Conservation (phyloP, 2,888 invertebrate genomes). For the Drosophila lutescens region DNA sequence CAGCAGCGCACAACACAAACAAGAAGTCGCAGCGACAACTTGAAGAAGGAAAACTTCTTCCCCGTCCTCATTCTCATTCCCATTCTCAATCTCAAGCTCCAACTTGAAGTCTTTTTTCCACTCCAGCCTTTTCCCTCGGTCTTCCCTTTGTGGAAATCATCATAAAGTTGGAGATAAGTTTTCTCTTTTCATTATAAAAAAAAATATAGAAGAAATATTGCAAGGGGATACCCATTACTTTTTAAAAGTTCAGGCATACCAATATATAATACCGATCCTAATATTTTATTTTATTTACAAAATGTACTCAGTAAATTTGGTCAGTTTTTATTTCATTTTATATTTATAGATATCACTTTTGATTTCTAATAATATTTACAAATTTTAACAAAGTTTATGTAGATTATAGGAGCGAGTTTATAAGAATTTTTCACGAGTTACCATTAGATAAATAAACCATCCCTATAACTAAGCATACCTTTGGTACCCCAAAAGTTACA, state of each 20-base stretch:
- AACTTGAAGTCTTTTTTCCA: constrained; percentile 44
- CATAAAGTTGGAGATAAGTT: constrained; percentile 81
- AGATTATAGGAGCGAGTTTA: too few species aligned
- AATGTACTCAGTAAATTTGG: too few species aligned
- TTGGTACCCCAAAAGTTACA: background rate
- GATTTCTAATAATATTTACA: too few species aligned
- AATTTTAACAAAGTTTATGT: too few species aligned
- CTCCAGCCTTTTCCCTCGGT: constrained; percentile 9
- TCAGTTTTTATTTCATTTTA: too few species aligned
- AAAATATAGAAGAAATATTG: constrained; percentile 24
- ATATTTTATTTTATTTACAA: too few species aligned
- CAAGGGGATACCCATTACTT: background rate
- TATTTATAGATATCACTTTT: too few species aligned
- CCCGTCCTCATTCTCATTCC: constrained; percentile 35
- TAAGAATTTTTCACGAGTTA: too few species aligned
- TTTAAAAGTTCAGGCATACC: too few species aligned
- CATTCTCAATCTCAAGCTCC: constrained; percentile 23
- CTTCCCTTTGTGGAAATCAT: constrained; percentile 70
- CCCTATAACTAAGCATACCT: background rate
- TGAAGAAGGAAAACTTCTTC: constrained; percentile 66
- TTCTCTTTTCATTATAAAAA: constrained; percentile 78
- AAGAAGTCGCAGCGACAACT: constrained; percentile 64
- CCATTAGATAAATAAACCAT: too few species aligned
- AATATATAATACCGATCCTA: too few species aligned
- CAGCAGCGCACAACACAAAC: constrained; percentile 68